These are phyloP conservation scores for Eulemur macaco DNA, from an alignment of 2,113 vertebrate species.

Conservation along the genomic window DNA sequence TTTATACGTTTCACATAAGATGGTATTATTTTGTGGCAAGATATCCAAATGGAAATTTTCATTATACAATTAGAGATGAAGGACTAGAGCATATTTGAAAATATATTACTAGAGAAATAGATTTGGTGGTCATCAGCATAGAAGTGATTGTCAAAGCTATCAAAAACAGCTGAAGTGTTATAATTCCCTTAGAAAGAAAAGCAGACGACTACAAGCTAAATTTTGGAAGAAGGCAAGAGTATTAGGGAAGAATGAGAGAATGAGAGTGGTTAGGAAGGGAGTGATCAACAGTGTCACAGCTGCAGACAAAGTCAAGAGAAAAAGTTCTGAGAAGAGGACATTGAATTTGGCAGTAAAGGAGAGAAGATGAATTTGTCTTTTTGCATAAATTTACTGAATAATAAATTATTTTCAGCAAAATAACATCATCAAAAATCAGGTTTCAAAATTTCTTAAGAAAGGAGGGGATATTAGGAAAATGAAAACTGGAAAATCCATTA, in stretches of 20 bases:
- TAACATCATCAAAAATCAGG: neutral
- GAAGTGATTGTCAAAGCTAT: constrained; percentile 5
- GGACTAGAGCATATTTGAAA: neutral
- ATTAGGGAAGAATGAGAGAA: constrained; percentile 9
- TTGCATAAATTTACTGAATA: constrained; percentile 9
- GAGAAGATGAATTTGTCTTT: neutral
- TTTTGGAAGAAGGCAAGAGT: neutral
- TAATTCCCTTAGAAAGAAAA: constrained; percentile 14
- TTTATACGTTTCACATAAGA: constrained; percentile 40
- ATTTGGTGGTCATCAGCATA: neutral
- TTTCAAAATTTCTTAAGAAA: constrained; percentile 14
- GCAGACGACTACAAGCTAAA: constrained; percentile 10
- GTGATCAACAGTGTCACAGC: neutral
- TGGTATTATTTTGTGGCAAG: constrained; percentile 31
- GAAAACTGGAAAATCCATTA: constrained; percentile 7
- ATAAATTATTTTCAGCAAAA: constrained; percentile 32
- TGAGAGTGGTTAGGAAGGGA: neutral
- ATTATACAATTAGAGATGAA: constrained; percentile 23
- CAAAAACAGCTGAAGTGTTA: neutral
- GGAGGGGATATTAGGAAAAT: neutral
- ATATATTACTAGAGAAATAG: neutral
- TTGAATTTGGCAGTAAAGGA: constrained; percentile 54
- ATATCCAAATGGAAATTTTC: constrained; percentile 17
- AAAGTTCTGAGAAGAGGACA: constrained; percentile 13
- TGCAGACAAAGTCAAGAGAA: neutral